A percentile compares a stretch with the other conserved stretches of the same genome.
phyloP scores from a whole-genome alignment of 2,113 vertebrate genomes.

The Ciconia boyciana region DNA sequence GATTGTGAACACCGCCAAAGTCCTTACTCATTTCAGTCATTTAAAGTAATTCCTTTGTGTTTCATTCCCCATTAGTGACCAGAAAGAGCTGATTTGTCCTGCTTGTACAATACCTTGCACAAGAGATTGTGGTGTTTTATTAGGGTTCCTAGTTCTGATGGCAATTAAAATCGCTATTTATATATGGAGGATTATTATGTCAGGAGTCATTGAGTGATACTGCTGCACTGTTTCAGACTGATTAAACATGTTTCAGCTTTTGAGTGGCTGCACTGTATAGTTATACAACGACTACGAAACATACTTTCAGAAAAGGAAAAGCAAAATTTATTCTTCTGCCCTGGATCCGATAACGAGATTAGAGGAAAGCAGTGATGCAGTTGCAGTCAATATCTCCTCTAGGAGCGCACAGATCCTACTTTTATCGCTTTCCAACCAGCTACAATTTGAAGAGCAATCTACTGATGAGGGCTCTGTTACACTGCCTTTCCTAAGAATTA shows the following conservation, averaged over 20 bases:
- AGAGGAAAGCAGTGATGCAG: neutral
- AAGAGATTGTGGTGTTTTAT: neutral
- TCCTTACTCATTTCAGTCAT: neutral
- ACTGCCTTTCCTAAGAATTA: neutral
- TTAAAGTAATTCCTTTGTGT: neutral
- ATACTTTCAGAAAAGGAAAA: neutral
- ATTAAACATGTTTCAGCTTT: neutral
- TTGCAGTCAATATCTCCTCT: neutral
- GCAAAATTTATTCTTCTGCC: neutral
- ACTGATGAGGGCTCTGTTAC: neutral
- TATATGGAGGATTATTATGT: neutral
- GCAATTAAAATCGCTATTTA: neutral
- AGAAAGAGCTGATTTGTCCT: neutral
- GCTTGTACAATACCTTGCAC: neutral
- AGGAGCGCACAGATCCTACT: neutral
- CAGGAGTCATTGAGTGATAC: neutral
- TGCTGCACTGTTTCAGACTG: neutral
- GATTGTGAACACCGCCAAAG: neutral
- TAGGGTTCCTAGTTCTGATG: neutral
- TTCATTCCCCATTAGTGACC: neutral
- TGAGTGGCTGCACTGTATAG: neutral
- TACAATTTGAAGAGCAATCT: neutral
- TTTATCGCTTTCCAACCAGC: neutral
- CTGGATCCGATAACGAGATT: neutral
- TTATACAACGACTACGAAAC: neutral